Percentiles rank a stretch among this genome's conserved stretches.
These are phyloP conservation scores for Eubasilissa regina DNA, from an alignment of 1,140 invertebrate species.

Conservation along the genomic window DNA sequence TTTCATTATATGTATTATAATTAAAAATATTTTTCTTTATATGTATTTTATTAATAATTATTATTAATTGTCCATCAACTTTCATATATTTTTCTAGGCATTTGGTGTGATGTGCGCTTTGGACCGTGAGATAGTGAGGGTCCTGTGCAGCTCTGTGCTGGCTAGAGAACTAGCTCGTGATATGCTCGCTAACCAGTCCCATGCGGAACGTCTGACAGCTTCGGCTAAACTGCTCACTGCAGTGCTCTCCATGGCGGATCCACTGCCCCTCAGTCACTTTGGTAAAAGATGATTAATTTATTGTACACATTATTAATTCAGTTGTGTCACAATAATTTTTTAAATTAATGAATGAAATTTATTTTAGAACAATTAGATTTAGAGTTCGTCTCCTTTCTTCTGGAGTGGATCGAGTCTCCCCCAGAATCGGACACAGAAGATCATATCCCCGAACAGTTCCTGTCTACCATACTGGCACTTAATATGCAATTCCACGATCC, in stretches of 20 bases:
- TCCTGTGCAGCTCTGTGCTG: constrained; percentile 88
- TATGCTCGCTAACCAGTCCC: constrained; percentile 81
- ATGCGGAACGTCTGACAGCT: constrained; percentile 80
- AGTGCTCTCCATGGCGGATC: constrained; percentile 90
- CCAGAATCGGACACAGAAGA: constrained; percentile 84
- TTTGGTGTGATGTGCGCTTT: constrained; percentile 91
- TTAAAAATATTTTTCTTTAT: too few species aligned
- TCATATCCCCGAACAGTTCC: constrained; percentile 85
- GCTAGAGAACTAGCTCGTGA: constrained; percentile 90
- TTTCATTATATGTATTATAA: too few species aligned
- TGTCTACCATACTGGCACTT: constrained; percentile 88
- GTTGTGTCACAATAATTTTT: background rate
- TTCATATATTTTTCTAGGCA: constrained; percentile 70
- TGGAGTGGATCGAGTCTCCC: constrained; percentile 86
- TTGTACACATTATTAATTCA: background rate
- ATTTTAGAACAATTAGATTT: constrained; percentile 84
- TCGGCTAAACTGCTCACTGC: constrained; percentile 86
- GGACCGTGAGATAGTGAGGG: constrained; percentile 83
- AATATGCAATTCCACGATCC: constrained; percentile 86
- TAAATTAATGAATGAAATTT: constrained; percentile 17
- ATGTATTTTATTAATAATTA: too few species aligned
- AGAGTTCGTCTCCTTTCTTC: constrained; percentile 84
- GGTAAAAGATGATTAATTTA: constrained; percentile 69
- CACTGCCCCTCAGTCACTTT: constrained; percentile 87
- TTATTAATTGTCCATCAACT: background rate